A percentile compares a stretch with the other conserved stretches of the same genome.
Conservation (phyloP, 2,797 vertebrate species). For the Alfaro cultratus region DNA sequence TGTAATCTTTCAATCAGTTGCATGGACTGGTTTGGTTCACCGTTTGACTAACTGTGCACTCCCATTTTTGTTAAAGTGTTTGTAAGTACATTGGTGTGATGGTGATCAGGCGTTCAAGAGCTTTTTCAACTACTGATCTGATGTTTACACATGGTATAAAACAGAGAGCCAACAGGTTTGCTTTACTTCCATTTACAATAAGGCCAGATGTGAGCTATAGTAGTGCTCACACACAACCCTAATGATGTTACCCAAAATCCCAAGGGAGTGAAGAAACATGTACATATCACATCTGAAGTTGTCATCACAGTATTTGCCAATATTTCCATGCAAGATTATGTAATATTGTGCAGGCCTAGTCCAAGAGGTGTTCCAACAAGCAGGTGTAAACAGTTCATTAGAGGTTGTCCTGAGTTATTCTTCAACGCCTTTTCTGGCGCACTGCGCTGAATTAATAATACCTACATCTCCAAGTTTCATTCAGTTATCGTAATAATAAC, state of each 20-base stretch:
- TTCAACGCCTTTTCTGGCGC: no score
- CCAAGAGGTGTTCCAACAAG: not conserved
- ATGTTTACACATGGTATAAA: not conserved
- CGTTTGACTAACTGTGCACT: not conserved
- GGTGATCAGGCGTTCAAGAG: not conserved
- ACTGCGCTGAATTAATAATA: no score
- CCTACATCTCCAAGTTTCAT: no score
- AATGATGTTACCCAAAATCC: not conserved
- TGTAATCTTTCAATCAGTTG: not conserved
- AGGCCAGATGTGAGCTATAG: not conserved
- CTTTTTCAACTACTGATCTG: not conserved
- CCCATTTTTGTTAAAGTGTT: not conserved
- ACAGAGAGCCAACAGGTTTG: not conserved
- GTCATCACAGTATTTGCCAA: not conserved
- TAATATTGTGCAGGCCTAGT: not conserved
- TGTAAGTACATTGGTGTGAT: not conserved
- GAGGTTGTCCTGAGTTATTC: not conserved
- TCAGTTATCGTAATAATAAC: no score
- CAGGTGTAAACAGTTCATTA: not conserved
- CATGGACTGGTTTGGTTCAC: not conserved
- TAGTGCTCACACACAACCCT: not conserved
- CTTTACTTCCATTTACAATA: not conserved
- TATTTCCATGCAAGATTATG: not conserved
- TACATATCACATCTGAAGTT: not conserved
- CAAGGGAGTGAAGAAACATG: not conserved